phyloP scores from a whole-genome alignment of 92 coral and sea anemone genomes.

The Heliopora coerulea region DNA sequence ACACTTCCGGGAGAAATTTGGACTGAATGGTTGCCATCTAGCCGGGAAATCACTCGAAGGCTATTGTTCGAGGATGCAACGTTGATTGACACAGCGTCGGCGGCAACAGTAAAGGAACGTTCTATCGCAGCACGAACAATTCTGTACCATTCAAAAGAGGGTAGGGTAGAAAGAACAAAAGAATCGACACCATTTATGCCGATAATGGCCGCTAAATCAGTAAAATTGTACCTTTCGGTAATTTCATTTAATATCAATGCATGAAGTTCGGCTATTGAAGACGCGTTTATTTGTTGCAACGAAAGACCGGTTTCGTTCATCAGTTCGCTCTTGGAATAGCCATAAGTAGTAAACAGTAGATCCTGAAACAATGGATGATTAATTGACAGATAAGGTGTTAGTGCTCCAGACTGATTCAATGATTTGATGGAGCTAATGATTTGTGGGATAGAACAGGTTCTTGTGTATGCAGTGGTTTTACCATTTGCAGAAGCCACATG shows the following conservation, averaged over 20 bases:
- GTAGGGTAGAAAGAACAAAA: constrained; percentile 36
- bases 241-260: constrained; percentile 31
- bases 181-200: constrained; percentile 20
- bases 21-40: constrained; percentile 33
- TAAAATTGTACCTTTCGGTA: constrained; percentile 17
- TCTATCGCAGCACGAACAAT: constrained; percentile 30
- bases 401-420: constrained; percentile 24
- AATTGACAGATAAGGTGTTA: not conserved
- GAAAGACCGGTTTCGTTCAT: not conserved
- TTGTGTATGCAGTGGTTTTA: not conserved
- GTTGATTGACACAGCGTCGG: constrained; percentile 35
- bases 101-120: constrained; percentile 22
- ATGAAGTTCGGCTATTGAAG: constrained; percentile 24
- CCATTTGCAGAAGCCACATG: constrained; percentile 24
- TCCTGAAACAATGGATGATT: constrained; percentile 16
- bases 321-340: constrained; percentile 8
- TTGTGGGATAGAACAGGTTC: constrained; percentile 31
- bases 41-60: constrained; percentile 2
- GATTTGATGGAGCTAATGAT: constrained; percentile 16
- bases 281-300: not conserved
- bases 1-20: constrained; percentile 3
- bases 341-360: constrained; percentile 23
- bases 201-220: constrained; percentile 22
- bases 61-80: constrained; percentile 9
- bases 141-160: constrained; percentile 38